Evolutionary conservation across 30 jellyfish, hydroid and myxozoan genomes (phyloP), one percentile per base, ranked within the genome.

Genomic region (Aurelia aurita complex sp. Pacific): DNA sequence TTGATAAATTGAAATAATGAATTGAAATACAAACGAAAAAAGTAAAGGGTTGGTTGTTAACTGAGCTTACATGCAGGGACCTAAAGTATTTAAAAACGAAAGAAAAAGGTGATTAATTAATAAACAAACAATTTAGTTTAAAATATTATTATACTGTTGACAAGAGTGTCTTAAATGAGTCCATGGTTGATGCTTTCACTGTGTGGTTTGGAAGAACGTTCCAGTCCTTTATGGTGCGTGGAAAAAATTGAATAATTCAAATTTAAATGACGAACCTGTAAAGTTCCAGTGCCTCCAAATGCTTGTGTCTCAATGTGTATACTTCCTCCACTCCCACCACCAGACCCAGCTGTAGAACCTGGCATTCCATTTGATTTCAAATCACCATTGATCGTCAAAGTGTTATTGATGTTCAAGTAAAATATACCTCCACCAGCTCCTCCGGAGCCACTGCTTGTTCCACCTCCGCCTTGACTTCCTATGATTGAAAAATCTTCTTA

Each of bases 381-480:
- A 42, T 82, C 91, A 1, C 91, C 91, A 43, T 82, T 82, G n/a
- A 82, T 60, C 10, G 85, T 82, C 73, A 82, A 69, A 16, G 91
- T 82, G 15, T 62, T 60, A 69, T 50, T 82, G 62, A 82, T 82
- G 43, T 82, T 82, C 85, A 82, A 23, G 42, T 68, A 82, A 1
- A 82, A 57, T n/a, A 82, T 82, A 52, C 91, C 91, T 13, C 91
- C 91, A 46, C 91, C 91, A 66, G 86, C 85, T 72, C 91, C 91
- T 40, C 91, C 91, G n/a, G 85, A 52, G 79, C 77, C 61, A 38
- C 85, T 77, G 14, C 18, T 17, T 32, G 74, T 57, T 33, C 85
- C 85, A n/a, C 57, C 79, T 33, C 91, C 91, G 40, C 91, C 91
- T n/a, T 29, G 73, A 55, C 91, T 82, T 7, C 91, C 91, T 82